phyloP scores from a whole-genome alignment of 2,888 invertebrate species.

The Orthosia gracilis region DNA sequence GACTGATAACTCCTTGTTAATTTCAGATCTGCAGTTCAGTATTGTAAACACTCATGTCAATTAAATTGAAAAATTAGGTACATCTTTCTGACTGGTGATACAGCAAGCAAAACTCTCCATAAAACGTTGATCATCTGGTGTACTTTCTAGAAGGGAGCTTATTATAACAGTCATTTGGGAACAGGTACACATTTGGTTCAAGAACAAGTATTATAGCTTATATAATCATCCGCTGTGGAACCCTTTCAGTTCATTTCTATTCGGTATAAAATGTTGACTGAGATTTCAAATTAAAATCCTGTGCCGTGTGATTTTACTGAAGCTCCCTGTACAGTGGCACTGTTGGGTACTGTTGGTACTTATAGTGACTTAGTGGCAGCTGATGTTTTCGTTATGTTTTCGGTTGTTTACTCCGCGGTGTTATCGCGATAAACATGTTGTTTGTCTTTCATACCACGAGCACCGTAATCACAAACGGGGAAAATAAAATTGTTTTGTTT shows the following conservation, averaged over 20 bases:
- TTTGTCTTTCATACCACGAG: conserved; percentile 38
- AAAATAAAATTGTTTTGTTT: conserved; percentile 49
- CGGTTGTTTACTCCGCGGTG: conserved; percentile 55
- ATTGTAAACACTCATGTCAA: too few species aligned
- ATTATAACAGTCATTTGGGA: background rate
- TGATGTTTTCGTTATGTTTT: conserved; percentile 60
- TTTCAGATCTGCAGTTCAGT: too few species aligned
- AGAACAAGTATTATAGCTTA: too few species aligned
- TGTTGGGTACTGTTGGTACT: conserved; percentile 11
- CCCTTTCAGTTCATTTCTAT: background rate
- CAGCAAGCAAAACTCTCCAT: background rate
- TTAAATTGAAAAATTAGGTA: background rate
- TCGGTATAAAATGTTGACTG: too few species aligned
- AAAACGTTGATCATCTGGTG: background rate
- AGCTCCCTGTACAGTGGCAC: background rate
- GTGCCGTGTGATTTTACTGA: conserved; percentile 10
- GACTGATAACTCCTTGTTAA: too few species aligned
- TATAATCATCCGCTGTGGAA: background rate
- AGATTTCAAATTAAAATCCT: background rate
- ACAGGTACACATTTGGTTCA: too few species aligned
- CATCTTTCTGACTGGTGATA: background rate
- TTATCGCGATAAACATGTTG: conserved; percentile 67
- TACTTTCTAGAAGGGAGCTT: background rate
- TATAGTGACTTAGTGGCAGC: conserved; percentile 45
- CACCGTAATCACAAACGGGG: conserved; percentile 28